phyloP scores from a whole-genome alignment of 2,113 vertebrate genomes.

The Fukomys damarensis region DNA sequence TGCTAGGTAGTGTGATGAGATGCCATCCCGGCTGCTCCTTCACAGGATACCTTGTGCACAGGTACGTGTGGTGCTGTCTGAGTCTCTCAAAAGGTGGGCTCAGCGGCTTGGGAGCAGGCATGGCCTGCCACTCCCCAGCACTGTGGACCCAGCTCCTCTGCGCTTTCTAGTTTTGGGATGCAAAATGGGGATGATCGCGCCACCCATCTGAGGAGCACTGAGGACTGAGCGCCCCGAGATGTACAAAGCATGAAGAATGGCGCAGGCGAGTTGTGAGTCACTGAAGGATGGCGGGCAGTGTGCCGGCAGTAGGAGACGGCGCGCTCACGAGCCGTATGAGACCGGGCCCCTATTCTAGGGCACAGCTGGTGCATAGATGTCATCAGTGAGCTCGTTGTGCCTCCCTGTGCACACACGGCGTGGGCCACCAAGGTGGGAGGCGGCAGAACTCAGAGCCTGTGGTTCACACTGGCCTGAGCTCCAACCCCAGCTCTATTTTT shows the following conservation, averaged over 20 bases:
- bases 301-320: no score
- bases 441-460: background rate
- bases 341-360: no score
- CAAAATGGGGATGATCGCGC: background rate
- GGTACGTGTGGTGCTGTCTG: no score
- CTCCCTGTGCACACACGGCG: background rate
- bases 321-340: no score
- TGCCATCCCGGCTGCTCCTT: background rate
- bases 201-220: no score
- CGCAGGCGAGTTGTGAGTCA: background rate
- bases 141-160: background rate
- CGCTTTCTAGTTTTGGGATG: background rate
- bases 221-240: background rate
- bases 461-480: background rate
- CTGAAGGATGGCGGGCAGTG: background rate
- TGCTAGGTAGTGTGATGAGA: background rate
- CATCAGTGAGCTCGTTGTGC: background rate
- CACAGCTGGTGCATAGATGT: background rate
- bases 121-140: background rate
- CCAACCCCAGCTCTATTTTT: background rate
- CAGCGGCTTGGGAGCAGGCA: background rate
- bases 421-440: background rate
- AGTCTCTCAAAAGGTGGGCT: background rate
- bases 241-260: background rate
- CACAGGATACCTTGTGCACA: background rate